Percentiles rank a stretch among this genome's conserved stretches.
Conservation (phyloP, 30 jellyfish, hydroid and myxozoan species). For the Hydractinia symbiolongicarpus region DNA sequence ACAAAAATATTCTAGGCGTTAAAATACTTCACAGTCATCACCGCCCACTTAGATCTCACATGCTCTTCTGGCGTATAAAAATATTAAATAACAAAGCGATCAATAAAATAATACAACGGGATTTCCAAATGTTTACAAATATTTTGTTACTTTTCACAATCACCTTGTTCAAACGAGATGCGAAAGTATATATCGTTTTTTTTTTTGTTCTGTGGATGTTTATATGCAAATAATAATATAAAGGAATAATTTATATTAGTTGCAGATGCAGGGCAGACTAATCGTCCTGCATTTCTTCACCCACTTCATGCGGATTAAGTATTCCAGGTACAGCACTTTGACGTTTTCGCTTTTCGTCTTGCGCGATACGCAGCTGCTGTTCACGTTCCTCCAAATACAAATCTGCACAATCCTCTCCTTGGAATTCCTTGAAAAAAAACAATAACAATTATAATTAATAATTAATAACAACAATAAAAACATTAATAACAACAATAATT, state of each 20-base stretch:
- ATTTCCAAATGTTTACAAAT: too few relatives aligned
- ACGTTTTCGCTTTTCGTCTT: conserved; percentile 84
- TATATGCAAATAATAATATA: too few relatives aligned
- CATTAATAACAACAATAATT: not conserved
- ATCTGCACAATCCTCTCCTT: conserved; percentile 91
- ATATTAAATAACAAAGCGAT: not conserved
- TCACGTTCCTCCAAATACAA: conserved; percentile 93
- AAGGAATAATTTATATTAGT: too few relatives aligned
- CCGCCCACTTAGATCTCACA: conserved; percentile 18
- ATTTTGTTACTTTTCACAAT: too few relatives aligned
- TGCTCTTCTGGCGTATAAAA: conserved; percentile 10
- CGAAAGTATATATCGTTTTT: too few relatives aligned
- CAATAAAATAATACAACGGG: conserved; percentile 6
- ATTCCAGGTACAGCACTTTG: conserved; percentile 97
- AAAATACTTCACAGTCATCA: not conserved
- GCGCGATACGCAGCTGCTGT: conserved; percentile 77
- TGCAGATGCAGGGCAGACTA: not conserved
- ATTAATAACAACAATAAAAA: not conserved
- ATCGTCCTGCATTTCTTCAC: conserved; percentile 93
- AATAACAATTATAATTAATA: not conserved
- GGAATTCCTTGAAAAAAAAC: conserved; percentile 56
- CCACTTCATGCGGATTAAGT: conserved; percentile 91
- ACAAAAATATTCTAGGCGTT: not conserved
- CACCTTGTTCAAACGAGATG: too few relatives aligned
- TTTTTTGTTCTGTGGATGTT: too few relatives aligned